Evolutionary conservation across 2,888 invertebrate species (phyloP).

Genomic region (Torymus auratus): DNA sequence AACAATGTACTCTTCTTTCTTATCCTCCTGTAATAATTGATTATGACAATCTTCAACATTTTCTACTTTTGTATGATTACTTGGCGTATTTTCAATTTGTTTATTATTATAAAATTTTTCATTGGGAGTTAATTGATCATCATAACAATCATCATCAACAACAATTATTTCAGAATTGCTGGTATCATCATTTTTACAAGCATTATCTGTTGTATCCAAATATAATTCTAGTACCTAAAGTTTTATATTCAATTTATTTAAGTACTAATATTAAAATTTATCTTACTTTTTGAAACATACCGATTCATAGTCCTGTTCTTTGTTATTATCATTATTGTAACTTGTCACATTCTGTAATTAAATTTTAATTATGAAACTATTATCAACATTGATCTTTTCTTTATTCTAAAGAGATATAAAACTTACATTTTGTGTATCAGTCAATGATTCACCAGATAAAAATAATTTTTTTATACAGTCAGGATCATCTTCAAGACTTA

Average conservation of each 20-base stretch:
- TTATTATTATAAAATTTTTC: background rate
- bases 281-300: background rate
- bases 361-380: background rate
- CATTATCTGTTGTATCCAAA: too few relatives aligned
- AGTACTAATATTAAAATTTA: background rate
- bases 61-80: too few relatives aligned
- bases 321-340: background rate
- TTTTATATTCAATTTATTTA: background rate
- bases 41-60: background rate
- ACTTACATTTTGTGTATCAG: conserved; percentile 9
- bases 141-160: background rate
- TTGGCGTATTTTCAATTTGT: too few relatives aligned
- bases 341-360: conserved; percentile 1
- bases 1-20: background rate
- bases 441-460: background rate
- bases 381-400: conserved; percentile 3
- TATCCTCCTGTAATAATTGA: conserved; percentile 9
- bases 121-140: background rate
- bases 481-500: background rate
- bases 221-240: background rate
- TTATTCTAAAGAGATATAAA: conserved; percentile 15
- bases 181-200: background rate
- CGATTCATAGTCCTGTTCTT: background rate
- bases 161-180: background rate
- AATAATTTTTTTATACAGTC: conserved; percentile 14